phyloP scores from a whole-genome alignment of 92 coral and sea anemone genomes.

The Ricordea florida region DNA sequence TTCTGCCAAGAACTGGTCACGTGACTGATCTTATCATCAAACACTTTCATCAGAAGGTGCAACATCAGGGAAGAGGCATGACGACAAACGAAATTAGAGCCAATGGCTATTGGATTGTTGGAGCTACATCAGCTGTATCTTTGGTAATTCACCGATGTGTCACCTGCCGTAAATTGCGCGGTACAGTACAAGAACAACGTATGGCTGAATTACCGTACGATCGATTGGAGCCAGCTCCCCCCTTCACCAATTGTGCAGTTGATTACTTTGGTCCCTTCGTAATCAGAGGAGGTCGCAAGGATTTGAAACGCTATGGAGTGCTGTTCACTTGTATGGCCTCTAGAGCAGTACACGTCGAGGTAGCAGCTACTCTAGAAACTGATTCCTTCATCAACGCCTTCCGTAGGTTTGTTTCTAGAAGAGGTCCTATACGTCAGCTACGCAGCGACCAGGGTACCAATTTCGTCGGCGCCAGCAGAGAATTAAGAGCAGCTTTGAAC shows the following conservation, averaged over 20 bases:
- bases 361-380: conserved; percentile 27
- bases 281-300: conserved; percentile 23
- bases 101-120: conserved; percentile 24
- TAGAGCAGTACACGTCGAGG: conserved; percentile 47
- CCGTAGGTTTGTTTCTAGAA: conserved; percentile 3
- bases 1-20: conserved; percentile 15
- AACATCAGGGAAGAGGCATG: conserved; percentile 34
- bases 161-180: conserved; percentile 8
- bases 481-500: conserved; percentile 12
- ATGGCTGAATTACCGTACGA: conserved; percentile 53
- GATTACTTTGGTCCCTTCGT: conserved; percentile 59
- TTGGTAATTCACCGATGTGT: conserved; percentile 34
- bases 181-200: conserved; percentile 16
- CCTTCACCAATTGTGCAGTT: conserved; percentile 55
- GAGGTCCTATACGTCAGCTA: conserved; percentile 37
- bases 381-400: conserved; percentile 49
- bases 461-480: conserved; percentile 35
- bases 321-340: conserved; percentile 30
- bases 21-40: conserved; percentile 6
- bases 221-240: conserved; percentile 36
- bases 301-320: conserved; percentile 35
- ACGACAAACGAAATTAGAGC: conserved; percentile 26
- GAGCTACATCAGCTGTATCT: not conserved
- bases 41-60: conserved; percentile 13
- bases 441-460: conserved; percentile 25